A percentile compares a stretch with the other conserved stretches of the same genome.
Evolutionary conservation across 2,888 invertebrate species (phyloP).

Genomic region (Drosophila stalkeri): DNA sequence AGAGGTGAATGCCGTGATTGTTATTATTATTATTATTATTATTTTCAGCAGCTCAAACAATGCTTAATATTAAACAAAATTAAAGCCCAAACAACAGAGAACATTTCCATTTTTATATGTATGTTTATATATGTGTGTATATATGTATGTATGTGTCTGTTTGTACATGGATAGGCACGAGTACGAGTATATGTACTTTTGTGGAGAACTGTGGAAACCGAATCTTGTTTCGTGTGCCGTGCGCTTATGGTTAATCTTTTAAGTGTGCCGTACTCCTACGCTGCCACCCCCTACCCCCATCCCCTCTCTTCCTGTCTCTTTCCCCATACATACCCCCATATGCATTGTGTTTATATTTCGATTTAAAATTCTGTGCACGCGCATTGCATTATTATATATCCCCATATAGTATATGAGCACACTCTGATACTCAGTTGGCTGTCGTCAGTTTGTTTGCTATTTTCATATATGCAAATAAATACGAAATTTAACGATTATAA

Average conservation of each 20-base stretch:
- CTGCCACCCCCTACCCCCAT: not conserved
- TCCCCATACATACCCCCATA: not conserved
- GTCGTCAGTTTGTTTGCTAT: slow-evolving; percentile 52
- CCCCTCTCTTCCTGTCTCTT: not conserved
- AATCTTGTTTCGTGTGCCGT: slow-evolving; percentile 41
- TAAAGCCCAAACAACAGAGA: slow-evolving; percentile 56
- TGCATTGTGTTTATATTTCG: slow-evolving; percentile 63
- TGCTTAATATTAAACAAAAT: slow-evolving; percentile 73
- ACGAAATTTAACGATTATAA: slow-evolving; percentile 56
- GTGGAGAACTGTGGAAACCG: slow-evolving; percentile 30
- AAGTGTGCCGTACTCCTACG: slow-evolving; percentile 60
- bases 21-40: slow-evolving; percentile 64
- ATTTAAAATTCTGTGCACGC: slow-evolving; percentile 77
- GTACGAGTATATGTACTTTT: slow-evolving; percentile 13
- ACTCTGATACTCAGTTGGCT: slow-evolving; percentile 42
- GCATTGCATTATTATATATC: slow-evolving; percentile 71
- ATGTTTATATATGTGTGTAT: not conserved
- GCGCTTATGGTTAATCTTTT: slow-evolving; percentile 74
- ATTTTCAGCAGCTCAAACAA: slow-evolving; percentile 72
- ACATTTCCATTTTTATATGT: slow-evolving; percentile 39
- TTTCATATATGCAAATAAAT: slow-evolving; percentile 73
- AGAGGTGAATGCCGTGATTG: slow-evolving; percentile 37
- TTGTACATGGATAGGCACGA: slow-evolving; percentile 17
- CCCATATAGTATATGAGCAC: slow-evolving; percentile 35
- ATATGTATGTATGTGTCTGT: slow-evolving; percentile 9